A percentile compares a stretch with the other conserved stretches of the same genome.
phyloP scores from a whole-genome alignment of 2,888 invertebrate genomes.

The Graphium colonna region DNA sequence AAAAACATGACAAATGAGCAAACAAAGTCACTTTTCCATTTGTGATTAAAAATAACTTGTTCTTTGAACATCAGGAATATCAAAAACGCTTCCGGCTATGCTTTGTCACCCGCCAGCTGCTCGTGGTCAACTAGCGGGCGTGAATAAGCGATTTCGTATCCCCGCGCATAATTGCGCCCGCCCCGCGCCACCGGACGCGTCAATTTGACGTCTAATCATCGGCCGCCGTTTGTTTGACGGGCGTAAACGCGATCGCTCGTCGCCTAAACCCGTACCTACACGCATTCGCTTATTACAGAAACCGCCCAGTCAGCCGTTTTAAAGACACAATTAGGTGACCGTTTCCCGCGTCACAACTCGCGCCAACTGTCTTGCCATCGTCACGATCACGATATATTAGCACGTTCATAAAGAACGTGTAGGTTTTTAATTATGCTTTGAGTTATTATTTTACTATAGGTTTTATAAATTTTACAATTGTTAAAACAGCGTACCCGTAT shows the following conservation, averaged over 20 bases:
- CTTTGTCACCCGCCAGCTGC: conserved; percentile 43
- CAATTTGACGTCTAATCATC: conserved; percentile 37
- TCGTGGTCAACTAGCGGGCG: conserved; percentile 69
- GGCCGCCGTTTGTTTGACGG: conserved; percentile 33
- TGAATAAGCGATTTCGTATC: conserved; percentile 65
- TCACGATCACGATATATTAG: too few species aligned
- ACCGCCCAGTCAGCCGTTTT: conserved; percentile 19
- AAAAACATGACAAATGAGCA: too few species aligned
- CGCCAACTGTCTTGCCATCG: not conserved
- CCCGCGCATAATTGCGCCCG: conserved; percentile 33
- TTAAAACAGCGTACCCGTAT: too few species aligned
- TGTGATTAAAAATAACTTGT: too few species aligned
- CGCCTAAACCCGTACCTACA: conserved; percentile 16
- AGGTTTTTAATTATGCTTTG: too few species aligned
- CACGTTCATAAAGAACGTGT: too few species aligned
- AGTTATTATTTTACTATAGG: too few species aligned
- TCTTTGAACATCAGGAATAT: too few species aligned
- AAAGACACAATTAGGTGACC: conserved; percentile 13
- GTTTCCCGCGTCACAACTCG: not conserved
- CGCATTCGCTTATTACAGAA: conserved; percentile 6
- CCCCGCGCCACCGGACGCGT: conserved; percentile 28
- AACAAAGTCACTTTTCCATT: too few species aligned
- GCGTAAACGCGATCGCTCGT: conserved; percentile 31
- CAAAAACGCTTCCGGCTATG: conserved; percentile 26
- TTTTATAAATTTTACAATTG: too few species aligned